Evolutionary conservation across 2,113 vertebrate species (phyloP).

Genomic region (Madoqua kirkii): DNA sequence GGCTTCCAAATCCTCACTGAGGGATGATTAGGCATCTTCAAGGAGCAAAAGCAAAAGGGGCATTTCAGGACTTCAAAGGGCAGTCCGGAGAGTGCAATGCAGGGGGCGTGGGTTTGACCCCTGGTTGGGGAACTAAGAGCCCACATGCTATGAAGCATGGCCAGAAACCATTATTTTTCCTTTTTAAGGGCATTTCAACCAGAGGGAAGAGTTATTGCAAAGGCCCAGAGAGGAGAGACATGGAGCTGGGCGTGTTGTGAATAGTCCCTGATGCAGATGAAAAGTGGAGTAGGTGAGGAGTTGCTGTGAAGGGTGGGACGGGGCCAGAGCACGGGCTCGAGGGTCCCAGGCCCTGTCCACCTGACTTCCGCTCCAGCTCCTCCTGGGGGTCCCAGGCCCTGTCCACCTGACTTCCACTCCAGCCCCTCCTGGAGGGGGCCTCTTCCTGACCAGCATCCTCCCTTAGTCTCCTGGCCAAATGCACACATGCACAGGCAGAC

Average conservation of each 20-base stretch:
- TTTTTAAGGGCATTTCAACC: neutral
- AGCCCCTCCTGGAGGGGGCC: neutral
- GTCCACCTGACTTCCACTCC: neutral
- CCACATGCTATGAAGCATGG: neutral
- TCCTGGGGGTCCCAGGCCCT: neutral
- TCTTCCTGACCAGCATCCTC: neutral
- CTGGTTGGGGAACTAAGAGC: neutral
- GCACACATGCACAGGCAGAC: neutral
- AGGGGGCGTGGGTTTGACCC: neutral
- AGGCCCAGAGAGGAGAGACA: neutral
- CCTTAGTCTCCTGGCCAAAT: neutral
- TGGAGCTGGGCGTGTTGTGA: neutral
- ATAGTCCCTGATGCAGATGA: neutral
- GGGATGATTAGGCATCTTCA: neutral
- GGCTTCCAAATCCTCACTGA: neutral
- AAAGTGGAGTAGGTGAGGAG: neutral
- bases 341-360: neutral
- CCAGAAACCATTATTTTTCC: neutral
- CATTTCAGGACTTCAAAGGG: neutral
- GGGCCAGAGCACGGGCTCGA: neutral
- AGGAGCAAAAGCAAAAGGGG: neutral
- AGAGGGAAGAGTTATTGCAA: neutral
- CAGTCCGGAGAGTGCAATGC: neutral
- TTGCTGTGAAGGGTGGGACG: neutral
- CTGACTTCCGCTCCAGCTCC: neutral